Percentiles rank a stretch among this genome's conserved stretches.
These are phyloP conservation scores for Chymomyza costata DNA, from an alignment of 1,140 invertebrate genomes.

Conservation along the genomic window DNA sequence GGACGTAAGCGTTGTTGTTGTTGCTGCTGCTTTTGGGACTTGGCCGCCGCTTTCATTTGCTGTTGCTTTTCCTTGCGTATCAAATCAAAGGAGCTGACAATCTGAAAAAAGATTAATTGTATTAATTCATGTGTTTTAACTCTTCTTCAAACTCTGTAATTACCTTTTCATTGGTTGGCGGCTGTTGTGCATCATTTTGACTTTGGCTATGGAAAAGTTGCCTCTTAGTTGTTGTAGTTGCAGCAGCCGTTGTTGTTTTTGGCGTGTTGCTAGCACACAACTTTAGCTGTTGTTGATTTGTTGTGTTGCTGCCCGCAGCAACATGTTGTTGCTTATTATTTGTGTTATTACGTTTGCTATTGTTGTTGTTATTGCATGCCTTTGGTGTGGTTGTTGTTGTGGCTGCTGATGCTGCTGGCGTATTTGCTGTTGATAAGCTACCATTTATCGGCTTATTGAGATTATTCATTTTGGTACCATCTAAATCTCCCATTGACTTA, in stretches of 20 bases:
- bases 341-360: conserved; percentile 2
- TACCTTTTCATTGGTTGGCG: conserved; percentile 57
- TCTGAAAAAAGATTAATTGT: conserved; percentile 43
- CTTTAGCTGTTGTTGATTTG: conserved; percentile 32
- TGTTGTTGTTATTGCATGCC: conserved; percentile 22
- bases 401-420: conserved; percentile 26
- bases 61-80: conserved; percentile 72
- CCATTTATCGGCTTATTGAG: conserved; percentile 45
- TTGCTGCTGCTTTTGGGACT: conserved; percentile 52
- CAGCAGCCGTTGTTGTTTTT: conserved; percentile 4
- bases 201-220: conserved; percentile 73
- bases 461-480: conserved; percentile 74
- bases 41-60: conserved; percentile 46
- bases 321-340: conserved; percentile 32
- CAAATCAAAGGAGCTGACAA: conserved; percentile 72
- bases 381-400: too few species aligned
- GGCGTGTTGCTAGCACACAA: neutral
- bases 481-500: conserved; percentile 80
- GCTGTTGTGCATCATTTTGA: conserved; percentile 61
- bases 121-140: too few species aligned
- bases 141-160: conserved; percentile 5
- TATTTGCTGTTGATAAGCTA: conserved; percentile 38
- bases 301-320: conserved; percentile 65
- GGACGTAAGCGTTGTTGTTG: conserved; percentile 34
- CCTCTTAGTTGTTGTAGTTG: conserved; percentile 43